Conservation (phyloP, 2,797 vertebrate genomes). For the Megaceryle alcyon region DNA sequence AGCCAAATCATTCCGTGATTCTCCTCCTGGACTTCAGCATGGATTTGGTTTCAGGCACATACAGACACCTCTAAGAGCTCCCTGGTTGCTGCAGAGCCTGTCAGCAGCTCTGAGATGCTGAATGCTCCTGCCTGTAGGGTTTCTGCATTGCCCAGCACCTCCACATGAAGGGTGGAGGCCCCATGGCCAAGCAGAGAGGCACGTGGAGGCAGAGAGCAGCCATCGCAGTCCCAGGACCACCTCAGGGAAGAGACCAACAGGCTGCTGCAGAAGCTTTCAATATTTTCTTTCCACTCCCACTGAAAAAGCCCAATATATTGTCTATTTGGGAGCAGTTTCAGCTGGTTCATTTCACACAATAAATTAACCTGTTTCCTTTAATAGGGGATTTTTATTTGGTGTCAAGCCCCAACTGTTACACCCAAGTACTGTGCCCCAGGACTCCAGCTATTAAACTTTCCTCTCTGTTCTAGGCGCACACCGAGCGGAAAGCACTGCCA, state of each 20-base stretch:
- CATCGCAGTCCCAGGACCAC: accelerated
- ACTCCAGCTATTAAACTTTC: constrained; percentile 29
- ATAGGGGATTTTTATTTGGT: constrained; percentile 60
- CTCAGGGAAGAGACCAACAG: not conserved
- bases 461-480: not conserved
- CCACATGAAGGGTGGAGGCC: not conserved
- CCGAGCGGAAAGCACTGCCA: not conserved
- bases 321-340: constrained; percentile 26
- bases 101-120: not conserved
- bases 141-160: not conserved
- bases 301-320: not conserved
- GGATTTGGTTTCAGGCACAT: not conserved
- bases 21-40: accelerated
- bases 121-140: not conserved
- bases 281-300: constrained; percentile 3
- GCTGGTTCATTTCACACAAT: constrained; percentile 31
- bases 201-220: not conserved
- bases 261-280: not conserved
- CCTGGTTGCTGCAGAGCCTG: not conserved
- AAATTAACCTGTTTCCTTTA: constrained; percentile 61
- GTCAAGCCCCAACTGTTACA: constrained; percentile 35
- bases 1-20: not conserved
- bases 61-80: not conserved
- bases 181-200: accelerated
- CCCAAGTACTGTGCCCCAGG: constrained; percentile 19